Percentiles rank a stretch among this genome's conserved stretches.
phyloP scores from a whole-genome alignment of 1,140 invertebrate genomes.

The Mya arenaria region DNA sequence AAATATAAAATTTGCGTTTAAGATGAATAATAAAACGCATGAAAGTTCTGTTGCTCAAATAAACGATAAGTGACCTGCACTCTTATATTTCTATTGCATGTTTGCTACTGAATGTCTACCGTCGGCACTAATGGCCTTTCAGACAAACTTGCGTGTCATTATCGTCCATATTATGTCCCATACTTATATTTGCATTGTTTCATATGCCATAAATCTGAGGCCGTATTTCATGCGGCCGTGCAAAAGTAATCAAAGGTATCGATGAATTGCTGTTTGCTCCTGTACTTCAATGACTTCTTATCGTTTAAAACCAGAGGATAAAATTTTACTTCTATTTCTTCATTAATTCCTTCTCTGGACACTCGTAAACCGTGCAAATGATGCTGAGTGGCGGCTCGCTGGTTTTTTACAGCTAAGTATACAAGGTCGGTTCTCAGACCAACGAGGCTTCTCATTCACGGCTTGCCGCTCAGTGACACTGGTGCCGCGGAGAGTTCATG shows the following conservation, averaged over 20 bases:
- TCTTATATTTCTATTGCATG: no score
- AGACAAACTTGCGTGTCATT: background rate
- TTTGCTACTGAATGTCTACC: no score
- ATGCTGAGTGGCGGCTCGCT: background rate
- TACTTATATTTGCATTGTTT: constrained; percentile 43
- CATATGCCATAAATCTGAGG: constrained; percentile 32
- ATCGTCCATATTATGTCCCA: background rate
- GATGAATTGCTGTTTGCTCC: constrained; percentile 26
- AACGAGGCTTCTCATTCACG: background rate
- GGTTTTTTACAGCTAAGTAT: background rate
- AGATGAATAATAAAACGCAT: no score
- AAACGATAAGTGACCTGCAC: no score
- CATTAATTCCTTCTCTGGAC: constrained; percentile 12
- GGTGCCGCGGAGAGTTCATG: no score
- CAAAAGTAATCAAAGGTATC: constrained; percentile 34
- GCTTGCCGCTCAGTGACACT: no score
- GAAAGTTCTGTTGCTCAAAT: no score
- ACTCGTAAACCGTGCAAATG: background rate
- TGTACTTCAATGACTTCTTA: constrained; percentile 14
- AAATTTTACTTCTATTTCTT: constrained; percentile 10
- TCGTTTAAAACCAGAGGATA: constrained; percentile 8
- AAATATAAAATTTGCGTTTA: no score
- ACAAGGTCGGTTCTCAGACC: background rate
- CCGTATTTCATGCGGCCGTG: constrained; percentile 1
- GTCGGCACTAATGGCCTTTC: no score